Evolutionary conservation across 2,797 vertebrate genomes (phyloP), one percentile per base, ranked within the genome.

Genomic region (Pelodytes ibericus): DNA sequence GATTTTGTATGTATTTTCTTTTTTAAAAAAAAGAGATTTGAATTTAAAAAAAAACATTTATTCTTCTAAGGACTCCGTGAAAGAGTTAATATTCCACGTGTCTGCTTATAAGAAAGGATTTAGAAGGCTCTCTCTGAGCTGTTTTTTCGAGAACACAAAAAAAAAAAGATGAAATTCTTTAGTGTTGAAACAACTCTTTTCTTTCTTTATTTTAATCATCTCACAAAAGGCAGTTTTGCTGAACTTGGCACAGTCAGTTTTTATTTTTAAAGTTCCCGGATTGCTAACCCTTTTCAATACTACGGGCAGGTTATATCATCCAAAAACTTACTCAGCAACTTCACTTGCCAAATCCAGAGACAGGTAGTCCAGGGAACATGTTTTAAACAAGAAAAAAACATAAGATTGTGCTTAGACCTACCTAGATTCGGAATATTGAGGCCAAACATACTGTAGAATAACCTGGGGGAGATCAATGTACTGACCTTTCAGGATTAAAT

Each of bases 241-340:
- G 76, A 78, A 78, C 76, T 78, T 78, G 76, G 76, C 76, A 67
- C 56, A 41, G 62, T 2, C 4, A 24, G 41, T 67, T 65, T 62
- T 78, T 75, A 44, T 75, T 61, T 70, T 72, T 67, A 57, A 56
- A 26, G 31, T 78, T 78, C 76, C 70, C 70, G 76, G 76, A 78
- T 78, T 78, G 61, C 62, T 67, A 72, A 56, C 56, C 76, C 57
- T 72, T 67, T 72, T 78, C 57, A 78, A 65, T 44, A 72, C 44
- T 30, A 72, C 44, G 51, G 76, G 76, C 76, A 61, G 41, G 33
- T 13, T 49, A 68, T 16, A 25, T 27, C 76, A 51, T 78, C 76
- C 76, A 78, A 68, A 72, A 78, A 66, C 76, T 72, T 78, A 78
- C 76, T 78, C 76, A 78, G 76, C 76, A 78, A 61, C 57, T 67